Evolutionary conservation across 2,113 vertebrate genomes (phyloP), one percentile per base, ranked within the genome.

Genomic region (Apteryx owenii): DNA sequence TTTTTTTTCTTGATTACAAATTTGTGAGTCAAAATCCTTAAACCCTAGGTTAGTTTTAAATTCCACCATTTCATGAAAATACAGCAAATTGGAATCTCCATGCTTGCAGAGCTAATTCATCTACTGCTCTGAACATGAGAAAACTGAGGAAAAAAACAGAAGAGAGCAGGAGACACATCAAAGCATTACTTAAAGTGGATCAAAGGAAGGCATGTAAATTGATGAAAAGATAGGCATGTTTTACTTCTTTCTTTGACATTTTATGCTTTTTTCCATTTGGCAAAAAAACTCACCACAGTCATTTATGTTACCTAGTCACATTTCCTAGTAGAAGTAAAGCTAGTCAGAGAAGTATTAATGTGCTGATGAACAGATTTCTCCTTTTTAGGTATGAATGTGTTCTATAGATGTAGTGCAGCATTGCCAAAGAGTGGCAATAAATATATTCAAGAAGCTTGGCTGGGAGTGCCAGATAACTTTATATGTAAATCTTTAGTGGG

Each of bases 341-440:
- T 73, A 12, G 44, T 64, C n/a, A 51, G 60, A 73, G 40, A 65
- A 36, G 26, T 64, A 91, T 68, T 91, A 40, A 53, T 54, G 22
- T 79, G 10, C 44, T 89, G 58, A 62, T 91, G 31, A 46, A 18
- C 23, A 85, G 69, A 46, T 19, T 7, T 75, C 9, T 84, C 40
- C 28, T 69, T 88, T 83, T 69, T 51, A 86, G 53, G 17, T 44
- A 20, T 25, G 40, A 80, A 6, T 40, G 5, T 69, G 56, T 90
- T 40, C 48, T 28, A 16, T n/a, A 70, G 8, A 69, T 54, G 65
- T 42, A 71, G 42, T 60, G 28, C 53, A 90, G 75, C 12, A 10
- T n/a, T 91, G 83, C 93, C 71, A 20, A 95, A 89, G 58, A 66
- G 56, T 26, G 65, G 89, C 88, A 92, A 60, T 78, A 88, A 79